Evolutionary conservation across 1,140 invertebrate species (phyloP), one percentile per base, ranked within the genome.

Genomic region (Holcopasites calliopsidis): DNA sequence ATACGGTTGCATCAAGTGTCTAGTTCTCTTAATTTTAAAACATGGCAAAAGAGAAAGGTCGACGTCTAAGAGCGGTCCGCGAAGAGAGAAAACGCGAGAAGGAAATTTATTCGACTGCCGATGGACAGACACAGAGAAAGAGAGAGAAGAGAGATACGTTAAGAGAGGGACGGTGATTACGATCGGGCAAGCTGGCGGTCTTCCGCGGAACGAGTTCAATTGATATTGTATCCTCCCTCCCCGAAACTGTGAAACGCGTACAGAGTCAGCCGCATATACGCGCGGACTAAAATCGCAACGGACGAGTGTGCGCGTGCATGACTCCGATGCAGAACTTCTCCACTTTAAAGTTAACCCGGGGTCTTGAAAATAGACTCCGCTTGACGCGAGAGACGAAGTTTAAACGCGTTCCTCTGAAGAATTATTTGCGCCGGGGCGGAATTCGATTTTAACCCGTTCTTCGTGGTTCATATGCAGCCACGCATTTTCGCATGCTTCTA

Each of bases 321-420:
- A 55, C 44, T 40, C 38, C 6, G 13, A 26, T 18, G 40, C 42
- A 21, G 49, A 54, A 74, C 70, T 80, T 81, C 70, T 69, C 64
- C 71, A 74, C 76, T 76, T n/a, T 70, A 69, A 80, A 86, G 81
- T 85, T 84, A 82, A 86, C 84, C 77, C 78, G 57, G n/a, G n/a
- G n/a, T n/a, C n/a, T n/a, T n/a, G n/a, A n/a, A n/a, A n/a, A n/a
- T n/a, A n/a, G n/a, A n/a, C n/a, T n/a, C n/a, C n/a, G n/a, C n/a
- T 50, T 44, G 65, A 13, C 42, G 64, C 54, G 44, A 31, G 31
- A n/a, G n/a, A n/a, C n/a, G 33, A 80, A 84, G 80, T 85, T 86
- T 84, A 85, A 85, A 86, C 78, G 77, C 80, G 78, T 78, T 83
- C 84, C 85, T 86, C 79, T 79, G 58, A 81, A 83, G 79, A 69